These are phyloP conservation scores for Scaptodrosophila lebanonensis DNA, from an alignment of 1,140 invertebrate genomes.

Conservation along the genomic window DNA sequence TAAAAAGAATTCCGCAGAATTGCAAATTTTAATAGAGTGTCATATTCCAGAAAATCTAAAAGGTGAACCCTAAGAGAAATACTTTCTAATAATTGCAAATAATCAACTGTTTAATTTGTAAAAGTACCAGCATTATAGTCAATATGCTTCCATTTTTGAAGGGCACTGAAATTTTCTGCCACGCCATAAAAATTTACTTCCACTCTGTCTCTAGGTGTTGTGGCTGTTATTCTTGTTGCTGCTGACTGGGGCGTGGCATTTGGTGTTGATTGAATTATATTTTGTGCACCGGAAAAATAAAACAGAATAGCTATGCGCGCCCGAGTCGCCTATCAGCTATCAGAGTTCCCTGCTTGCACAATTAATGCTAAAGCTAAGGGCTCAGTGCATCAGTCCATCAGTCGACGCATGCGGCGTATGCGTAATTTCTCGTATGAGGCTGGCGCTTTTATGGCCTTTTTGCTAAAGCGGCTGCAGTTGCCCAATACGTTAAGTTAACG, in stretches of 20 bases:
- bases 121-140: no score
- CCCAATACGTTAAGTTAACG: conserved; percentile 33
- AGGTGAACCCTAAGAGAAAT: no score
- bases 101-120: no score
- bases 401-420: conserved; percentile 18
- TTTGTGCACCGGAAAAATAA: conserved; percentile 71
- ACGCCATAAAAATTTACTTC: conserved; percentile 24
- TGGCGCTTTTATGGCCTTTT: conserved; percentile 37
- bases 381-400: conserved; percentile 5
- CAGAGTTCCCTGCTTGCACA: conserved; percentile 38
- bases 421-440: conserved; percentile 25
- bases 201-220: conserved; percentile 8
- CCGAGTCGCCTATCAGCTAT: conserved; percentile 2
- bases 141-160: no score
- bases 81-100: no score
- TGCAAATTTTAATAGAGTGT: no score
- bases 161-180: no score
- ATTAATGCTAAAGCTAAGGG: conserved; percentile 46
- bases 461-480: conserved; percentile 50
- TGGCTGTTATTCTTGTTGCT: background rate
- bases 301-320: conserved; percentile 54
- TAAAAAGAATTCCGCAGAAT: no score
- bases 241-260: conserved; percentile 49
- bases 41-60: no score
- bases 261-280: conserved; percentile 75